Evolutionary conservation across 2,888 invertebrate species (phyloP), one percentile per base, ranked within the genome.

Genomic region (Saturnia pavonia): DNA sequence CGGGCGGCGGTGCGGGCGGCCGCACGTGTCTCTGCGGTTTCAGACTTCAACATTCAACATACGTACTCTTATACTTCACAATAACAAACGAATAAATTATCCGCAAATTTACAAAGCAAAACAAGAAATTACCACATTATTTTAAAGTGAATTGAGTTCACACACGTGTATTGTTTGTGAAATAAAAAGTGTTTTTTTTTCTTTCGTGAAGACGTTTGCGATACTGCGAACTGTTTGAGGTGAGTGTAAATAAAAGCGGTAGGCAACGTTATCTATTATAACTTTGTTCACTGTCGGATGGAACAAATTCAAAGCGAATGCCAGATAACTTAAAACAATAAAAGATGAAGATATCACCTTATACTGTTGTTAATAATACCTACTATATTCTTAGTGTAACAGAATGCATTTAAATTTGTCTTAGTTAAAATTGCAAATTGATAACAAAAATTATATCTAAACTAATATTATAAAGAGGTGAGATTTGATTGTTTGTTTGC

Each of bases 21-120:
- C 82, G 85, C 86, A 85, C 89, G 88, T 83, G 81, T 75, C 72
- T 51, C 67, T 66, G 72, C 75, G 40, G 25, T 54, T 68, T 71
- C 42, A 40, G 16, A 51, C 25, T 42, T 40, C 6, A 34, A 34
- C 40, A 16, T n/a, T 48, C 34, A 65, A 54, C 19, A 40, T 40
- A 70, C 42, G 68, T 48, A 68, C 65, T n/a, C 65, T 40, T 8
- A n/a, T 65, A 48, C 54, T 54, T 70, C 42, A 2, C 12, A 25
- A 54, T 42, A 42, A 54, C 40, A 11, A 66, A 34, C 40, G 25
- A 7, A 67, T 4, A 65, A 25, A 70, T 42, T 51, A 16, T 19
- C 19, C 14, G n/a, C 11, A 12, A 43, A 40, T 34, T 65, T 51
- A n/a, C 14, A 51, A 67, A 54, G 43, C 25, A 67, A 7, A 67